Base-by-base conservation (phyloP, 1,140 invertebrate genomes). In the Ditylenchus dipsaci region DNA sequence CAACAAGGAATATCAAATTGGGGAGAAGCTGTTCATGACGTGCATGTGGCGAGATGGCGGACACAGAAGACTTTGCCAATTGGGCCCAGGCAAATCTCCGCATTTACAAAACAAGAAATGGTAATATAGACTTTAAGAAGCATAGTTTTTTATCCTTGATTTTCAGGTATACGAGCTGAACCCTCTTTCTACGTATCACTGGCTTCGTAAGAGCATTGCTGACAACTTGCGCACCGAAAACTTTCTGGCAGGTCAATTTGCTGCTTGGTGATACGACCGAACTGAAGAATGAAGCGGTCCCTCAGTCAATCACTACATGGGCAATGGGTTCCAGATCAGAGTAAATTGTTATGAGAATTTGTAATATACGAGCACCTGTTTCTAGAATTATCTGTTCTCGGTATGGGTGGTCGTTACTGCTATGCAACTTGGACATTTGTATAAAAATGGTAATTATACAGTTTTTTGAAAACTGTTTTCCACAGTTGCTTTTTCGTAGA, bases 61-160 rank as follows among this genome's bases (percentile, higher is more conserved):
- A 98, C 82, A 91, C 92, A 0, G 90, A 89, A 38, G 94, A 98
- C 81, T 99, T 99, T 86, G 92, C 94, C n/a, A 94, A 98, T 82
- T 99, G 93, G 81, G 97, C 97, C 78, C 89, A 90, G 0, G 97
- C 97, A 86, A 99, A 99, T 84, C 91, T 98, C 82, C 93, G 96
- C 71, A 85, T 99, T 0, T 99, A 98, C 81, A 97, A 97, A 86
- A 97, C 98, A 91, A 62, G 71, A 11, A 63, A 74, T 57, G 68
- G 69, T 71, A 47, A 38, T 13, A n/a, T 42, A 38, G 59, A 9
- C 76, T 72, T 65, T 61, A 7, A 11, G 21, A 13, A 21, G 33
- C 11, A 5, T 19, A 1, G 0, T 11, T 27, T 38, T 71, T 71
- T 49, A 27, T 47, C 17, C 74, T 1, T 68, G 5, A 38, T 59